Conservation (phyloP, 1,140 invertebrate genomes). For the Drosophila kurseongensis region DNA sequence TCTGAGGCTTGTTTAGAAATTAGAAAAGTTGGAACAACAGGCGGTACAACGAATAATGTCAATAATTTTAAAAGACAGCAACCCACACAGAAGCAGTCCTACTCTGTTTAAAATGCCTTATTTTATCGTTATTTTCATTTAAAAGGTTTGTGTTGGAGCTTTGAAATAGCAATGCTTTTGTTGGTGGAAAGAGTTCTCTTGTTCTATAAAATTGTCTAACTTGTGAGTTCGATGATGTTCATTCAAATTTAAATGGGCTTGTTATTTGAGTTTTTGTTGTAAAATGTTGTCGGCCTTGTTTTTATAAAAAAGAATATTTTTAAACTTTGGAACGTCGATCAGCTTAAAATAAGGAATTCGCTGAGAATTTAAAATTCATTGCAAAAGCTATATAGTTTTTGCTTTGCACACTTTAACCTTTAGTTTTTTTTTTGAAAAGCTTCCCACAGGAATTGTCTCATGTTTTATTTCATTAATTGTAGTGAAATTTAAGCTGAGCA, state of each 20-base stretch:
- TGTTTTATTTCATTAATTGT: conserved; percentile 24
- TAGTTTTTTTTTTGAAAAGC: background rate
- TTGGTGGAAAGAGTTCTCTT: background rate
- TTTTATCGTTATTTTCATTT: conserved; percentile 9
- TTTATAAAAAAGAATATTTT: no score
- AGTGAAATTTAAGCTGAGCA: conserved; percentile 47
- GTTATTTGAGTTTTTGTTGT: no score
- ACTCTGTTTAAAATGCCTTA: conserved; percentile 2
- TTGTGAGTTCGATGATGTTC: background rate
- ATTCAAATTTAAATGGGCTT: background rate
- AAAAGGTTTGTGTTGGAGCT: background rate
- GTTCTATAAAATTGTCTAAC: background rate
- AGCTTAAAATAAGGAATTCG: no score
- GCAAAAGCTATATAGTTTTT: no score
- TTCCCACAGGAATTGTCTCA: background rate
- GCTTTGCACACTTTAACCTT: background rate
- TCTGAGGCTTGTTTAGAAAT: conserved; percentile 50
- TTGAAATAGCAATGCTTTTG: conserved; percentile 3
- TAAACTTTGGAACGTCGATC: no score
- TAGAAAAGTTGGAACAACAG: conserved; percentile 43
- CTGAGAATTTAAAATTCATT: no score
- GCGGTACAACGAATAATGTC: conserved; percentile 23
- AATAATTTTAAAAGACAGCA: conserved; percentile 47
- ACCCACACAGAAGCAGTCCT: conserved; percentile 1
- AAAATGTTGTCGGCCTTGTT: no score